Base-by-base conservation (phyloP, 2,888 invertebrate species). In the Eupithecia vulgata region DNA sequence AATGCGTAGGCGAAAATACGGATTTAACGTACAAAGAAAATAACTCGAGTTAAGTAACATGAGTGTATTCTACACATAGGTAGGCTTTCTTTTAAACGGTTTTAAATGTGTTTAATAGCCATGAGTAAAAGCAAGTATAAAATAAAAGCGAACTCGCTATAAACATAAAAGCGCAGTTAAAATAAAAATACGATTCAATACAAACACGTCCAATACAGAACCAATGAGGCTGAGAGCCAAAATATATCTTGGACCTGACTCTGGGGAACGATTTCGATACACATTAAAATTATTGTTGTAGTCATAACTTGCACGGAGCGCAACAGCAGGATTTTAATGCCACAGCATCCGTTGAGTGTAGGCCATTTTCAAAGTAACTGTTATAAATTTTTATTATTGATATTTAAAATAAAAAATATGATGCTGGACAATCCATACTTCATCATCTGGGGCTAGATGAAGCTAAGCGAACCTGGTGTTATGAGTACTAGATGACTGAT, bases 131-230 rank as follows among this genome's bases (percentile, higher is more conserved):
- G 30, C 34, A 61, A 30, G 34, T 7, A 17, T 61, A 34, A 34
- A 61, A 61, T 52, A 52, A 52, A 52, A 52, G 21, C 61, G 30
- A 30, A 5, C 15, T 66, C 42, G 30, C 25, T 21, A 45, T 66
- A 68, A 42, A 80, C 34, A 35, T 21, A n/a, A 67, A 52, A 35
- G 61, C 34, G 57, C 66, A 21, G 25, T 59, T 40, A 66, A 59
- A 59, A 65, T 59, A 66, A 67, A 65, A 45, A 67, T 65, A 65
- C 37, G 64, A 61, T 67, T 45, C 59, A 48, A 73, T 62, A 73
- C 70, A 73, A 70, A 73, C 62, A 73, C 70, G 64, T 70, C 67
- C 35, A 71, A 68, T 62, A 59, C 57, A 72, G 52, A 81, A 80
- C 76, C 80, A 83, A 75, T 68, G 45, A 59, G n/a, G 40, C 57